Percentiles rank a stretch among this genome's conserved stretches.
phyloP scores from a whole-genome alignment of 2,797 vertebrate species.

The Fundulus diaphanus region DNA sequence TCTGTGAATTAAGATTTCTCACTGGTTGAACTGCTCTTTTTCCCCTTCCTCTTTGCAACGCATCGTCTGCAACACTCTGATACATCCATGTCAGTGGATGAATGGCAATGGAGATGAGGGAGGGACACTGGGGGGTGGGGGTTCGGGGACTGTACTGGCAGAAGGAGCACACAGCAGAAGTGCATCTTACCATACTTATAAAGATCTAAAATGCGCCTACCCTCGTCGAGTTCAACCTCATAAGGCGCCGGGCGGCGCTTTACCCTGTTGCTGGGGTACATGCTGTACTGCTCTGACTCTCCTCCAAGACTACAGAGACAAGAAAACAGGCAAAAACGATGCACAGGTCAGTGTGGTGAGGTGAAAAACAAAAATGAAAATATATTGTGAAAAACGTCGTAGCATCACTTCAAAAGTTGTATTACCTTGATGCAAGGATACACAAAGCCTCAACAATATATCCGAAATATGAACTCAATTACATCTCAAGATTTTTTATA shows the following conservation, averaged over 20 bases:
- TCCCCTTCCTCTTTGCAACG: constrained; percentile 30
- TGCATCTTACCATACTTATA: constrained; percentile 80
- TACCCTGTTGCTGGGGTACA: constrained; percentile 91
- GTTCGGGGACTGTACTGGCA: constrained; percentile 53
- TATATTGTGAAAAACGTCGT: neutral
- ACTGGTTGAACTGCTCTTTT: constrained; percentile 19
- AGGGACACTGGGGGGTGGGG: constrained; percentile 10
- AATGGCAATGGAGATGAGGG: constrained; percentile 69
- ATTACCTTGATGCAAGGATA: neutral
- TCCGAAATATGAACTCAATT: neutral
- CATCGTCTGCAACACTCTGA: constrained; percentile 56
- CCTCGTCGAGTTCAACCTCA: constrained; percentile 93
- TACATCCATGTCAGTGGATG: constrained; percentile 66
- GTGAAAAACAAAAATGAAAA: neutral
- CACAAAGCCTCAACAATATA: constrained; percentile 7
- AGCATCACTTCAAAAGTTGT: neutral
- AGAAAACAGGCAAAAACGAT: constrained; percentile 51
- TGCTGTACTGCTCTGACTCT: constrained; percentile 91
- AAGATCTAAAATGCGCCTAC: constrained; percentile 85
- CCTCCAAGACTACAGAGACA: constrained; percentile 83
- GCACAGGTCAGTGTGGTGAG: constrained; percentile 16
- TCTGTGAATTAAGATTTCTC: constrained; percentile 28
- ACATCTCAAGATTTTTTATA: constrained; percentile 5
- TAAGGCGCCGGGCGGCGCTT: constrained; percentile 94
- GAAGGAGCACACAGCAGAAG: constrained; percentile 77